phyloP scores from a whole-genome alignment of 2,888 invertebrate species.

The Fragum fragum region DNA sequence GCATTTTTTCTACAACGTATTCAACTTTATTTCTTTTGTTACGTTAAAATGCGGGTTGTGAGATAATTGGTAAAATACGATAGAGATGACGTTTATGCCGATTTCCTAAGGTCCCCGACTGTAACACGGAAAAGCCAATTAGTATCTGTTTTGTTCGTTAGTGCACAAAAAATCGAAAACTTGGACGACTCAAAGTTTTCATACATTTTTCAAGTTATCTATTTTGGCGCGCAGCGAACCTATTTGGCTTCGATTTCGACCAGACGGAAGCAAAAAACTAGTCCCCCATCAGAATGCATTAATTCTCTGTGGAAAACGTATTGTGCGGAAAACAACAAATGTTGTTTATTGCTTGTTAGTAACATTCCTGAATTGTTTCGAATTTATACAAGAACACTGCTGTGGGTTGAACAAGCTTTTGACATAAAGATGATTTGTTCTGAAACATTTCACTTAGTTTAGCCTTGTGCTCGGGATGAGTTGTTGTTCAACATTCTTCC shows the following conservation, averaged over 20 bases:
- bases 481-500: no score
- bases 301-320: neutral
- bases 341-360: conserved; percentile 6
- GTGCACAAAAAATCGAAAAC: neutral
- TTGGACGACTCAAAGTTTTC: conserved; percentile 10
- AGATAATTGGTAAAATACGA: no score
- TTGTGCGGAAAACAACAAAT: neutral
- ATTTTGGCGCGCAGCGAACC: conserved; percentile 4
- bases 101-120: no score
- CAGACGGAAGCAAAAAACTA: neutral
- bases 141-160: neutral
- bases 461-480: no score
- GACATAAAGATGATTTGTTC: no score
- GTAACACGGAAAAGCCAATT: neutral
- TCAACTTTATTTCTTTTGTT: no score
- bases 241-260: conserved; percentile 19
- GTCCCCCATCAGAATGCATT: conserved; percentile 2
- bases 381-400: no score
- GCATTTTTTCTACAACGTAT: no score
- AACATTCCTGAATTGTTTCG: neutral
- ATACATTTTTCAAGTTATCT: conserved; percentile 9
- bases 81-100: no score
- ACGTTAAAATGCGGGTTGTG: no score
- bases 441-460: no score
- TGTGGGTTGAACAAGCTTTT: no score